Percentiles rank a stretch among this genome's conserved stretches.
Evolutionary conservation across 2,797 vertebrate genomes (phyloP).

Genomic region (Brotula barbata): DNA sequence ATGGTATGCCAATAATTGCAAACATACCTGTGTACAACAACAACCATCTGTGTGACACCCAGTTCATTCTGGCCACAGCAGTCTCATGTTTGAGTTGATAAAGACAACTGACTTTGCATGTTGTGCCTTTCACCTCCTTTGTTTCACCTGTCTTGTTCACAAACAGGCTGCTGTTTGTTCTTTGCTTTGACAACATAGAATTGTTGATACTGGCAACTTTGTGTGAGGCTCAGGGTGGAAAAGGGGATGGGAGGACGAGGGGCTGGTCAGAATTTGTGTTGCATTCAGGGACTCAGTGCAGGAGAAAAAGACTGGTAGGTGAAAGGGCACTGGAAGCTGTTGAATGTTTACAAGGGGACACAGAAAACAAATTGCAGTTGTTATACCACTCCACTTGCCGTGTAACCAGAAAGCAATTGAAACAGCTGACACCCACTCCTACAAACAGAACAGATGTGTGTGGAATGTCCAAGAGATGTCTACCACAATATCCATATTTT

Average conservation of each 20-base stretch:
- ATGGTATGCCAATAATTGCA: not conserved
- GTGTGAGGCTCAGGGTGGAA: constrained; percentile 33
- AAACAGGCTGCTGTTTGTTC: constrained; percentile 18
- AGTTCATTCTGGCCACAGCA: not conserved
- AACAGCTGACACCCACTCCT: constrained; percentile 22
- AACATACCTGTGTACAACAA: not conserved
- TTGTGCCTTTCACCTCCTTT: constrained; percentile 11
- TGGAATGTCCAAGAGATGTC: constrained; percentile 4
- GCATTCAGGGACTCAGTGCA: constrained; percentile 37
- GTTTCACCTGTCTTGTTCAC: constrained; percentile 19
- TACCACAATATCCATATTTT: no score
- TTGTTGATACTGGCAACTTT: constrained; percentile 68
- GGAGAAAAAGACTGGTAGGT: constrained; percentile 47
- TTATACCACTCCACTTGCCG: constrained; percentile 12
- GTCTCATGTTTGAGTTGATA: not conserved
- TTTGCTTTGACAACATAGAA: constrained; percentile 68
- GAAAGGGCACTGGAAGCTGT: constrained; percentile 53
- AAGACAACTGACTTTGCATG: constrained; percentile 9
- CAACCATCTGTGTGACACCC: not conserved
- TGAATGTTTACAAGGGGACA: constrained; percentile 30
- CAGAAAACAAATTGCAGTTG: constrained; percentile 15
- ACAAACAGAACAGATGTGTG: constrained; percentile 35
- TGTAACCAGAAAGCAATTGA: constrained; percentile 40
- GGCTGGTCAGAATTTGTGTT: constrained; percentile 31
- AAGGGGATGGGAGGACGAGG: constrained; percentile 35